Base-by-base conservation (phyloP, 1,140 invertebrate genomes). In the Cherax destructor region DNA sequence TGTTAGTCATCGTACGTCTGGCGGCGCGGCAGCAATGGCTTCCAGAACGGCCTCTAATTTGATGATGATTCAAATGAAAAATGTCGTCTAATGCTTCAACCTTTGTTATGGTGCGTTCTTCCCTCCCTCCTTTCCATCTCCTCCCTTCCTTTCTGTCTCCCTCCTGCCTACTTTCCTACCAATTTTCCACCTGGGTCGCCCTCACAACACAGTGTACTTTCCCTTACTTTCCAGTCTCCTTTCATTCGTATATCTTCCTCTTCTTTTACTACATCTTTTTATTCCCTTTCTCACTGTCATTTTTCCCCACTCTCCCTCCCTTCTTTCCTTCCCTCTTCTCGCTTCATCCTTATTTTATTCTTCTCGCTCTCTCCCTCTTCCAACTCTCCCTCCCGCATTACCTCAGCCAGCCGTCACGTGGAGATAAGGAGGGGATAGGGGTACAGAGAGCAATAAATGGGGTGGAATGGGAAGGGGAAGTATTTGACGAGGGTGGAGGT, bases 51-150 rank as follows among this genome's bases (percentile, higher is more conserved):
- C 56, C 83, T 86, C 79, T 92, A 92, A 92, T 92, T 92, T 87
- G 86, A 92, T 88, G 91, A 92, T 92, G 91, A 92, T 88, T 88
- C 80, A 84, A 87, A 92, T 92, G 85, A 92, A 92, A 92, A 92
- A 92, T 88, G 78, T 87, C 79, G 76, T 69, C 86, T 92, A 88
- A 92, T 92, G 86, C 84, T 77, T 56, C 84, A 92, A 83, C 91
- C 91, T 92, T 92, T 92, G 91, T 92, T 92, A 86, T 85, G 88
- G 79, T 24, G 83, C 65, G 30, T 30, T 74, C 88, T 83, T 41
- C 41, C 65, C 59, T 59, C 49, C 87, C 81, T 30, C 81, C 79
- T 83, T 24, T 86, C 72, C 81, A 18, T 52, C 61, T 88, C 76
- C 59, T 59, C 9, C 49, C 56, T 41, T 7, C n/a, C 74, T 47